Conservation (phyloP, 2,888 invertebrate genomes). For the Lacanobia oleracea region DNA sequence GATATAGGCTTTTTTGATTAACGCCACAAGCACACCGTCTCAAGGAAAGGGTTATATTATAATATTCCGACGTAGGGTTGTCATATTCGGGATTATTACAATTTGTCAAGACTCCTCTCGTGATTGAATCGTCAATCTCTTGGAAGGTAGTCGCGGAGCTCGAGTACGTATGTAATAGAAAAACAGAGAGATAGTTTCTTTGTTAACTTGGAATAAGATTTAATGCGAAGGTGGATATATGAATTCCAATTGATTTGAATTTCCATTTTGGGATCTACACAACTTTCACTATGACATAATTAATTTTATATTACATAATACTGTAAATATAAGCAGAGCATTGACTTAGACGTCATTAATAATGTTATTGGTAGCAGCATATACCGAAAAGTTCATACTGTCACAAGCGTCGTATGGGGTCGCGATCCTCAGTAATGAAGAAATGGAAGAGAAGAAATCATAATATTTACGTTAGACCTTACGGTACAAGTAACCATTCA, state of each 20-base stretch:
- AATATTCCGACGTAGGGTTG: conserved; percentile 62
- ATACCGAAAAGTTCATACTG: too few species aligned
- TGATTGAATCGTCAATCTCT: conserved; percentile 57
- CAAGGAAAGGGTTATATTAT: conserved; percentile 67
- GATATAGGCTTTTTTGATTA: conserved; percentile 71
- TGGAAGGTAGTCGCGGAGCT: conserved; percentile 15
- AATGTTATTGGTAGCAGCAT: too few species aligned
- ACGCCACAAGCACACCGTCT: conserved; percentile 65
- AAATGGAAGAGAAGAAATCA: neutral
- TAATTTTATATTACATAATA: too few species aligned
- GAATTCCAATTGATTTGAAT: too few species aligned
- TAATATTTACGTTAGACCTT: too few species aligned
- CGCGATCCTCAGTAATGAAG: neutral
- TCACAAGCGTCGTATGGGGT: neutral
- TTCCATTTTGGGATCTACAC: too few species aligned
- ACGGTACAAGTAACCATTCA: too few species aligned
- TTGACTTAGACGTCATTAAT: too few species aligned
- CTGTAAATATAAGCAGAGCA: too few species aligned
- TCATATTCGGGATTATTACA: conserved; percentile 57
- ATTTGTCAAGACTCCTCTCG: conserved; percentile 48
- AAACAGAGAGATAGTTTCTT: conserved; percentile 16
- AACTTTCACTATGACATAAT: too few species aligned
- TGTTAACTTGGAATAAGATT: conserved; percentile 3
- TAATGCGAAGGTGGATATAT: too few species aligned
- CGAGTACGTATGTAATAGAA: conserved; percentile 29